These are phyloP conservation scores for Emydoidea blandingii DNA, from an alignment of 2,797 vertebrate genomes.

Conservation along the genomic window DNA sequence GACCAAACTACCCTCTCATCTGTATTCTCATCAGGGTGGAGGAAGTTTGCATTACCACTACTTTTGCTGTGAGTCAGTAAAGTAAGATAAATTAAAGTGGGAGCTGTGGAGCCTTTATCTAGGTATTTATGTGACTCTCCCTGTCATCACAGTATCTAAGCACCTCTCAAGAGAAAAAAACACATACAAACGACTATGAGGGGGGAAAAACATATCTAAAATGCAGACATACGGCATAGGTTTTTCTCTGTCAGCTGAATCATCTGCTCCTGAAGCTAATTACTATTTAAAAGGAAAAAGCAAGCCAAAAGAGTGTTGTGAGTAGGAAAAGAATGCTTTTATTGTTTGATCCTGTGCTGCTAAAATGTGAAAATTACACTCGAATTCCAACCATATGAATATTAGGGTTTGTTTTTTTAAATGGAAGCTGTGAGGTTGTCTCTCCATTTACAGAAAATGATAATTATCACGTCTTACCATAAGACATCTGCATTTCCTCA, in stretches of 20 bases:
- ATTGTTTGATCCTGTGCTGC: neutral
- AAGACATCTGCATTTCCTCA: constrained; percentile 34
- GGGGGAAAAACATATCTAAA: neutral
- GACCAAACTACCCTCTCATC: neutral
- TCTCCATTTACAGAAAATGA: neutral
- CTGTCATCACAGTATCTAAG: neutral
- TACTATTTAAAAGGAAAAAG: neutral
- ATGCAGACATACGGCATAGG: neutral
- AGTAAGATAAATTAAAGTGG: neutral
- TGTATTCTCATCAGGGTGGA: rapidly evolving
- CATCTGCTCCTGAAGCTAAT: neutral
- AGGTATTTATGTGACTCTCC: neutral
- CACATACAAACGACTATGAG: rapidly evolving
- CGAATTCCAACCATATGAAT: neutral
- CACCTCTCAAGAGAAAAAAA: neutral
- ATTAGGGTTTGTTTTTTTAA: neutral
- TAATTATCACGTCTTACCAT: neutral
- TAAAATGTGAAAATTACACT: neutral
- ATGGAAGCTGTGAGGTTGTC: neutral
- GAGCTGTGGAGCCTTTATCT: neutral
- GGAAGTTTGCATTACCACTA: neutral
- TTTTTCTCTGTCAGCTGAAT: neutral
- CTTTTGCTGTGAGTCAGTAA: neutral
- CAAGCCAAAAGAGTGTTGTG: neutral
- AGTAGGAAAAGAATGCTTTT: neutral